Base-by-base conservation (phyloP, 2,888 invertebrate species). In the Hipparchia sbordonii region DNA sequence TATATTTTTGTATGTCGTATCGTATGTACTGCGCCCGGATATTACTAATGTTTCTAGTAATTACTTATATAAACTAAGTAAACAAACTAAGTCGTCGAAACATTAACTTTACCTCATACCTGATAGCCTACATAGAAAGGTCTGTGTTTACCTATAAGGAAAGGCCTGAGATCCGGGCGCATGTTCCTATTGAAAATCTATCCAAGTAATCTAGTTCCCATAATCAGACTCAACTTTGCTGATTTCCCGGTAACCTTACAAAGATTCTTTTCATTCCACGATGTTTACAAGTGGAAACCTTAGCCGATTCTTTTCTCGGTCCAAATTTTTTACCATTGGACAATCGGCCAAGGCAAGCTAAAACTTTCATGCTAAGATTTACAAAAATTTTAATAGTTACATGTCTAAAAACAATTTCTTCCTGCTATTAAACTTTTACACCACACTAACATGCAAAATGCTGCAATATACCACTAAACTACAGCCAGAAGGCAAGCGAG, bases 401-500 rank as follows among this genome's bases (percentile, higher is more conserved):
- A 46, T 48, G 62, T 48, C 23, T 48, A 46, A 39, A 12, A 13
- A 48, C 12, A 2, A 46, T 62, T 48, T 65, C 33, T 51, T 51
- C 9, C 23, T 33, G 52, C 51, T 33, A 52, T 33, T 65, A 65
- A 51, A 52, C 12, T 65, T 51, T 65, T n/a, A 65, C 52, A 33
- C 52, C 51, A 2, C 9, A 65, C 63, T 65, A 65, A 33, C 63
- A 51, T 65, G 65, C 51, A 65, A 65, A 65, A 52, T 65, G 65
- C 65, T 39, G 65, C 65, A 52, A 65, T 51, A 33, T 52, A 65
- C 7, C 33, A 65, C 65, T 65, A 10, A 65, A 23, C 48, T 52
- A 12, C 33, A 52, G 51, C 13, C 23, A 65, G 33, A 12, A 52
- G 51, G 52, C 23, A 52, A 23, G 65, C 7, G 10, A 52, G 33